Percentiles rank a stretch among this genome's conserved stretches.
phyloP scores from a whole-genome alignment of 2,888 invertebrate genomes.

The Ligdia adustata region DNA sequence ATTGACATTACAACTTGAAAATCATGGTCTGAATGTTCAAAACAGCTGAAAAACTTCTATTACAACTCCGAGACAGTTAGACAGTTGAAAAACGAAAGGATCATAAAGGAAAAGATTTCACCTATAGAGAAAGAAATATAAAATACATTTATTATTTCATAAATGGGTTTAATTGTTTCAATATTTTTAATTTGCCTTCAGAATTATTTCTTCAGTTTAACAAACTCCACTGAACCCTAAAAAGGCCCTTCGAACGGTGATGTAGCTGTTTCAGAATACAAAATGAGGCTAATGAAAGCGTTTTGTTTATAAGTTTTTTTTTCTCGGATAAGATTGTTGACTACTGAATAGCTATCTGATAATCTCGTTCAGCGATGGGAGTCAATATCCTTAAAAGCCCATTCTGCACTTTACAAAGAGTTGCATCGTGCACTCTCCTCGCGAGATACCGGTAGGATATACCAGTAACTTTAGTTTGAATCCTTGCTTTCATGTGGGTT shows the following conservation, averaged over 20 bases:
- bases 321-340: slow-evolving; percentile 10
- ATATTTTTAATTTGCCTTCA: too few relatives aligned
- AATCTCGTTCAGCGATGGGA: slow-evolving; percentile 2
- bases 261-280: slow-evolving; percentile 46
- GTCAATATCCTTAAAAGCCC: slow-evolving; percentile 18
- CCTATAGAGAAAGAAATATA: too few relatives aligned
- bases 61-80: too few relatives aligned
- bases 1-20: too few relatives aligned
- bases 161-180: too few relatives aligned
- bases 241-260: slow-evolving; percentile 61
- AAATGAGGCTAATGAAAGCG: slow-evolving; percentile 21
- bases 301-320: slow-evolving; percentile 23
- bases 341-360: slow-evolving; percentile 17
- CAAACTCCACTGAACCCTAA: too few relatives aligned
- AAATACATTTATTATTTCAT: too few relatives aligned
- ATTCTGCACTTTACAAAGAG: slow-evolving; percentile 21
- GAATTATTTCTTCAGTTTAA: too few relatives aligned
- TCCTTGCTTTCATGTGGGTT: not conserved
- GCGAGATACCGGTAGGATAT: not conserved
- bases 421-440: slow-evolving; percentile 11
- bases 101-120: too few relatives aligned
- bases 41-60: too few relatives aligned
- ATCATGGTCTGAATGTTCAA: too few relatives aligned
- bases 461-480: not conserved
- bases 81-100: too few relatives aligned